These are phyloP conservation scores for Tapirus indicus DNA, from an alignment of 2,797 vertebrate genomes.

Conservation along the genomic window DNA sequence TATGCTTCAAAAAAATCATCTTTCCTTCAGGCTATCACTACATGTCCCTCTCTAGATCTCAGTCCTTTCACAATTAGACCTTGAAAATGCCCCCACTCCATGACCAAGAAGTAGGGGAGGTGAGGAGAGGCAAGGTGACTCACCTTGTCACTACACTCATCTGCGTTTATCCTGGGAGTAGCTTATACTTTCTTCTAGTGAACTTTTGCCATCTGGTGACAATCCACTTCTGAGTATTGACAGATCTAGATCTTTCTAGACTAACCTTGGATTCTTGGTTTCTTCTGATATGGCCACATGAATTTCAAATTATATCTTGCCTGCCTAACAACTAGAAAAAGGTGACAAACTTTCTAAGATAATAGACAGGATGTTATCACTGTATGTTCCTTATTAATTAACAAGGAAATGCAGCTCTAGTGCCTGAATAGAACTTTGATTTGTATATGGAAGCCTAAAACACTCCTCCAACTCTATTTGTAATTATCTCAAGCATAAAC, in stretches of 20 bases:
- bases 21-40: not conserved
- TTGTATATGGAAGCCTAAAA: not conserved
- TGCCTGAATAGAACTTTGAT: not conserved
- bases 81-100: not conserved
- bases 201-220: not conserved
- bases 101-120: not conserved
- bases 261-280: not conserved
- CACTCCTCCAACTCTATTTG: not conserved
- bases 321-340: not conserved
- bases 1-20: not conserved
- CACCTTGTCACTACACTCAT: not conserved
- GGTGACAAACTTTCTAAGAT: not conserved
- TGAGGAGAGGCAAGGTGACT: not conserved
- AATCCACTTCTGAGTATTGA: not conserved
- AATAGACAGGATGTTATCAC: not conserved
- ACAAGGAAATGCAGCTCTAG: not conserved
- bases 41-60: not conserved
- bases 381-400: not conserved
- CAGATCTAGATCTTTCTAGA: not conserved
- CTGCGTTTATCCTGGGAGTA: not conserved
- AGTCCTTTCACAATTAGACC: not conserved
- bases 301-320: not conserved
- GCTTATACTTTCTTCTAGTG: not conserved
- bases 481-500: not conserved
- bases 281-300: not conserved